phyloP scores from a whole-genome alignment of 2,113 vertebrate genomes.

The Macrotus californicus region DNA sequence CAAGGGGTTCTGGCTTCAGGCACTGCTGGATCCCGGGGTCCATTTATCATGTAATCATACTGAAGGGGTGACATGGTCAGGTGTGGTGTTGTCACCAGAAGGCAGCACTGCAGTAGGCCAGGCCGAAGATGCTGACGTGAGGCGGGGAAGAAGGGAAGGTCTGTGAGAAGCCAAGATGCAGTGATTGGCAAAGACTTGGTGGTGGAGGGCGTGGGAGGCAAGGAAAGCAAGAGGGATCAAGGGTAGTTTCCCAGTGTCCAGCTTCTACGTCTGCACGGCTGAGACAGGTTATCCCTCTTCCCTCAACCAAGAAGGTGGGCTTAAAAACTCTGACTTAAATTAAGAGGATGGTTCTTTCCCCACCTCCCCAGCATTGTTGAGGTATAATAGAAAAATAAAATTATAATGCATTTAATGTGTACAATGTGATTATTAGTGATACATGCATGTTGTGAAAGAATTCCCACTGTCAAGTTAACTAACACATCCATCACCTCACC shows the following conservation, averaged over 20 bases:
- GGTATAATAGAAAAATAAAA: not conserved
- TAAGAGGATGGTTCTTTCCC: accelerated
- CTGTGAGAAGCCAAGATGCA: not conserved
- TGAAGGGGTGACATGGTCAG: not conserved
- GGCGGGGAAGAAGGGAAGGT: not conserved
- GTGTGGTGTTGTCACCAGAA: too few species aligned
- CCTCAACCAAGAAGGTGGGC: not conserved
- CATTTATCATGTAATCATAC: not conserved
- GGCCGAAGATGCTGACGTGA: not conserved
- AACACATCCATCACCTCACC: not conserved
- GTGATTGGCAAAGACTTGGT: not conserved
- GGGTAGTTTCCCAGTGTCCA: not conserved
- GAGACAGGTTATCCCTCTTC: not conserved
- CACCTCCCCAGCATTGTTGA: accelerated
- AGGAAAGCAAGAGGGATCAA: not conserved
- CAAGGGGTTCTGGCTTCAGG: not conserved
- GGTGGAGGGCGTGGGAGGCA: accelerated
- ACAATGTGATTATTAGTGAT: not conserved
- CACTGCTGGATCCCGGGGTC: not conserved
- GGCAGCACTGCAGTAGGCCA: not conserved
- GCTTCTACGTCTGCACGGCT: not conserved
- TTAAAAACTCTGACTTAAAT: not conserved
- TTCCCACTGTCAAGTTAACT: not conserved
- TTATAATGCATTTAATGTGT: not conserved
- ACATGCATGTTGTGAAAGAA: not conserved